These are phyloP conservation scores for Xestia ashworthii DNA, from an alignment of 2,888 invertebrate species.

Conservation along the genomic window DNA sequence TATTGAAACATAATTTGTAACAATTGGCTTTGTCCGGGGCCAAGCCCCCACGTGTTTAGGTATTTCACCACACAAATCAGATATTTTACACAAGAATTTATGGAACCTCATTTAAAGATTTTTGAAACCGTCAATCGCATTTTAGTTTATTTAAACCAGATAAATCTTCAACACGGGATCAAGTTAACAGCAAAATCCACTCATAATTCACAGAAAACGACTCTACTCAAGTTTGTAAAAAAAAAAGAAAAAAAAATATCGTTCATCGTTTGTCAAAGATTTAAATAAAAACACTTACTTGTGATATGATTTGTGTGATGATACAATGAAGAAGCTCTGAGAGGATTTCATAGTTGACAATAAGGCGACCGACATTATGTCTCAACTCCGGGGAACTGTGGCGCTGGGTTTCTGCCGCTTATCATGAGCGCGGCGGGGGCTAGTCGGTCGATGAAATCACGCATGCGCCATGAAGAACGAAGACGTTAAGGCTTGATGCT, in stretches of 20 bases:
- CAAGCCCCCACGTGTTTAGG: no score
- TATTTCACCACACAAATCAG: no score
- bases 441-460: constrained; percentile 30
- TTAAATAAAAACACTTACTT: constrained; percentile 13
- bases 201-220: not conserved
- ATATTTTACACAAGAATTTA: no score
- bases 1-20: not conserved
- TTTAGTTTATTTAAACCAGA: no score
- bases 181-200: not conserved
- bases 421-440: not conserved
- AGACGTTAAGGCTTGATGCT: not conserved
- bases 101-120: not conserved
- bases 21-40: not conserved
- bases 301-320: no score
- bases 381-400: not conserved
- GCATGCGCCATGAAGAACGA: constrained; percentile 31
- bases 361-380: constrained; percentile 9
- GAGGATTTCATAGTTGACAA: constrained; percentile 6
- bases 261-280: not conserved
- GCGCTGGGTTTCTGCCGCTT: not conserved
- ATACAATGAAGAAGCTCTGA: not conserved
- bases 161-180: not conserved
- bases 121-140: not conserved
- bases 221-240: not conserved
- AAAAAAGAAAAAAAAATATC: not conserved